These are phyloP conservation scores for Megaceryle maxima DNA, from an alignment of 2,113 vertebrate genomes.

Conservation along the genomic window DNA sequence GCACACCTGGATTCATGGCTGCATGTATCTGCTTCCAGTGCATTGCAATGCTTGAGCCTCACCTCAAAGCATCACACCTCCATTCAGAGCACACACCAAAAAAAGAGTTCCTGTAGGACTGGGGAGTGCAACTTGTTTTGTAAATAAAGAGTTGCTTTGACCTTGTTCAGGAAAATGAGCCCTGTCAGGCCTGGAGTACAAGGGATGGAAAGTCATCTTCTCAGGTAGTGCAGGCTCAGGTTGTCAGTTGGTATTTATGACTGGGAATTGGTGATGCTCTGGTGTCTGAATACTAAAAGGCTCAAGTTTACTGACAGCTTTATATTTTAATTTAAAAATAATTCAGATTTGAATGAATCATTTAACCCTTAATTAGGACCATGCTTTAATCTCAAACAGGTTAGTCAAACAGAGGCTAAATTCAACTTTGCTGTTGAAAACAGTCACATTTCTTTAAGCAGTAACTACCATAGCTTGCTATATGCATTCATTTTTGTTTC, in stretches of 20 bases:
- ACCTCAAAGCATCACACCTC: conserved; percentile 5
- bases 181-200: conserved; percentile 40
- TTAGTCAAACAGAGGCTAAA: conserved; percentile 55
- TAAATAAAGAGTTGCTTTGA: conserved; percentile 70
- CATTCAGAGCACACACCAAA: conserved; percentile 13
- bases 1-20: background rate
- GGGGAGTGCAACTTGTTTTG: conserved; percentile 31
- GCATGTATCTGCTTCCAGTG: background rate
- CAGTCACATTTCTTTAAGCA: conserved; percentile 42
- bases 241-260: conserved; percentile 53
- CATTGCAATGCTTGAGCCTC: background rate
- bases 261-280: conserved; percentile 38
- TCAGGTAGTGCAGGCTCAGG: background rate
- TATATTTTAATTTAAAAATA: conserved; percentile 65
- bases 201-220: conserved; percentile 73
- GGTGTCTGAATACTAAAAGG: conserved; percentile 59
- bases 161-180: conserved; percentile 68
- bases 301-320: conserved; percentile 57
- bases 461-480: conserved; percentile 4
- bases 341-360: conserved; percentile 61
- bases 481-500: conserved; percentile 56
- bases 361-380: conserved; percentile 62
- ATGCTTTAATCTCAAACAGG: conserved; percentile 27
- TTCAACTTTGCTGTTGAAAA: conserved; percentile 44
- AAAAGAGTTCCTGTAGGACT: conserved; percentile 53